Evolutionary conservation across 2,113 vertebrate genomes (phyloP), one percentile per base, ranked within the genome.

Genomic region (Epinephelus lanceolatus): DNA sequence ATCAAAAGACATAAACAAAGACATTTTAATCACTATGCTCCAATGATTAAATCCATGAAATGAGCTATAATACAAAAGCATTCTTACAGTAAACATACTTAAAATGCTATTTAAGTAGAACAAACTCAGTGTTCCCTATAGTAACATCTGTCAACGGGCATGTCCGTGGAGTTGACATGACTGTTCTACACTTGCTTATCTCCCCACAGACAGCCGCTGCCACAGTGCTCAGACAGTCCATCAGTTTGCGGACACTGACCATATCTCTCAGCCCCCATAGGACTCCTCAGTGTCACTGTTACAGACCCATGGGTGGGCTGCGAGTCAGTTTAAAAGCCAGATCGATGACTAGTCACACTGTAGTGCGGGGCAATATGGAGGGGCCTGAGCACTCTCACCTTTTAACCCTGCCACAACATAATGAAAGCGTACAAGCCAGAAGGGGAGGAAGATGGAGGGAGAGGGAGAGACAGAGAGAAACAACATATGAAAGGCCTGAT

Each of bases 211-310:
- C 55, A 42, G 18, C 53, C 7, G 18, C 76, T 75, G 19, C 61
- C 18, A 51, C 84, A 42, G 67, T 11, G n/a, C 33, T 85, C 45
- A 85, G 84, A 90, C 89, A 76, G 78, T 80, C 83, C 85, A 85
- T 86, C 86, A 86, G 67, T 63, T 71, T 77, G 70, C 19, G 8
- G 69, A 83, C 85, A 78, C 60, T 75, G 79, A 73, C 65, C 83
- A 79, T 68, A 77, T 91, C 88, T 79, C 78, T 77, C 30, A 53
- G 37, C 59, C 56, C 72, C 55, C 60, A 23, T 57, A 59, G 77
- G 83, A 73, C 60, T 60, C 77, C 14, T 85, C 63, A 47, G 25
- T 86, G 87, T 86, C 87, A 86, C 45, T 49, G 63, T 57, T 62
- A n/a, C 49, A 55, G 71, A 81, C 66, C 65, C 68, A 37, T 7